A percentile compares a stretch with the other conserved stretches of the same genome.
Conservation (phyloP, 2,113 vertebrate species). For the Oenanthe melanoleuca region DNA sequence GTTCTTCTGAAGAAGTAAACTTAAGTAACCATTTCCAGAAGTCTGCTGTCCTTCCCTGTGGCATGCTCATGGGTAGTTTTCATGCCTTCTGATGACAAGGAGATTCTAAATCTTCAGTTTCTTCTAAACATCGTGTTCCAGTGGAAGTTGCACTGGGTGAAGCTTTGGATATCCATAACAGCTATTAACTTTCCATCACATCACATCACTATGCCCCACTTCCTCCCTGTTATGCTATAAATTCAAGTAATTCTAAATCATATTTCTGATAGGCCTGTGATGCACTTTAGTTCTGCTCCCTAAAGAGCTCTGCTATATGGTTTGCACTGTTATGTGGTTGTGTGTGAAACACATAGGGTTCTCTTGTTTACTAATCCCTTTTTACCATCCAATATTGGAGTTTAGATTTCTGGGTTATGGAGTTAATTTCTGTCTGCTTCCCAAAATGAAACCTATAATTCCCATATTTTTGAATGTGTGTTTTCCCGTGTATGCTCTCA, state of each 20-base stretch:
- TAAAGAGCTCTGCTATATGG: neutral
- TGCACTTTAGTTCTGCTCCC: neutral
- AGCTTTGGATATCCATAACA: neutral
- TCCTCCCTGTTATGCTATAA: accelerated
- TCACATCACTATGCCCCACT: accelerated
- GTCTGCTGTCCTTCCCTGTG: neutral
- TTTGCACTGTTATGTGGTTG: neutral
- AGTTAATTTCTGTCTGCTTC: neutral
- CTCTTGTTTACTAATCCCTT: neutral
- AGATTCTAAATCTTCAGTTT: neutral
- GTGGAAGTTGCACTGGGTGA: neutral
- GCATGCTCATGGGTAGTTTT: neutral
- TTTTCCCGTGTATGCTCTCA: neutral
- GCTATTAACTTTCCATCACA: neutral
- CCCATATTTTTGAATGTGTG: neutral
- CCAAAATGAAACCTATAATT: neutral
- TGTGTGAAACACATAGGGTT: accelerated
- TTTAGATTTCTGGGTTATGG: neutral
- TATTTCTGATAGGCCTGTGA: neutral
- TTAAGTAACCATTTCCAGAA: neutral
- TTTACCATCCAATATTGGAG: neutral
- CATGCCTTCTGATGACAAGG: neutral
- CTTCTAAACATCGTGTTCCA: neutral
- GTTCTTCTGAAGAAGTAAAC: neutral
- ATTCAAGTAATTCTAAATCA: neutral